phyloP scores from a whole-genome alignment of 2,888 invertebrate species.

The Petrophora chlorosata region DNA sequence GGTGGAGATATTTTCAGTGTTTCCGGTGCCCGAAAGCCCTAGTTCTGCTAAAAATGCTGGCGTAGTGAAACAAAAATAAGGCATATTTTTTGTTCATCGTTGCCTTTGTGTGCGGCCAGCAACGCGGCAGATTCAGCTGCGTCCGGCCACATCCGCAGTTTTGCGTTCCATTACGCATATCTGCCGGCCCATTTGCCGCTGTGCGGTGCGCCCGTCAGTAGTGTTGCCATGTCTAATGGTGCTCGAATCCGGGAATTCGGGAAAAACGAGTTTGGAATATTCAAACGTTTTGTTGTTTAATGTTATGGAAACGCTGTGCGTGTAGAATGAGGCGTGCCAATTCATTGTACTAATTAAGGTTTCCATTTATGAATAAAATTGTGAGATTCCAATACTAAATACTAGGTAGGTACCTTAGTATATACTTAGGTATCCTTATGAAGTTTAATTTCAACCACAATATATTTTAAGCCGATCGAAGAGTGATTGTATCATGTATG shows the following conservation, averaged over 20 bases:
- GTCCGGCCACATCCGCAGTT: slow-evolving; percentile 50
- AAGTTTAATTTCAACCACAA: too few species aligned
- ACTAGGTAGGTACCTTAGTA: too few species aligned
- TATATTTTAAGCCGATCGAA: too few species aligned
- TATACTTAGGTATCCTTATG: too few species aligned
- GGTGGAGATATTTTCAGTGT: slow-evolving; percentile 11
- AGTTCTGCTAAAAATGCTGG: slow-evolving; percentile 23
- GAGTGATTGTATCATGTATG: too few species aligned
- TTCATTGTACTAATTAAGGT: not conserved
- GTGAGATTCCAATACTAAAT: too few species aligned
- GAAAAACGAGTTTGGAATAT: not conserved
- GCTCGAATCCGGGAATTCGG: slow-evolving; percentile 5
- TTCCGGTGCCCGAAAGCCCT: slow-evolving; percentile 14
- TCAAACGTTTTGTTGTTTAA: slow-evolving; percentile 6
- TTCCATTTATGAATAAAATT: not conserved
- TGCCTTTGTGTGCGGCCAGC: slow-evolving; percentile 31
- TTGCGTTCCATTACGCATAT: slow-evolving; percentile 61
- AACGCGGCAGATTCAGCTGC: slow-evolving; percentile 34
- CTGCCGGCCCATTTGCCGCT: slow-evolving; percentile 49
- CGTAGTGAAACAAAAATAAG: slow-evolving; percentile 22
- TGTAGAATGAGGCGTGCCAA: not conserved
- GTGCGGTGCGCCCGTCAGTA: slow-evolving; percentile 20
- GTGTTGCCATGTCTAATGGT: slow-evolving; percentile 21
- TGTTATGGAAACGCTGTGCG: not conserved
- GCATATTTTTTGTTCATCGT: slow-evolving; percentile 27